Conservation (phyloP, 2,113 vertebrate genomes). For the Oceanites oceanicus region DNA sequence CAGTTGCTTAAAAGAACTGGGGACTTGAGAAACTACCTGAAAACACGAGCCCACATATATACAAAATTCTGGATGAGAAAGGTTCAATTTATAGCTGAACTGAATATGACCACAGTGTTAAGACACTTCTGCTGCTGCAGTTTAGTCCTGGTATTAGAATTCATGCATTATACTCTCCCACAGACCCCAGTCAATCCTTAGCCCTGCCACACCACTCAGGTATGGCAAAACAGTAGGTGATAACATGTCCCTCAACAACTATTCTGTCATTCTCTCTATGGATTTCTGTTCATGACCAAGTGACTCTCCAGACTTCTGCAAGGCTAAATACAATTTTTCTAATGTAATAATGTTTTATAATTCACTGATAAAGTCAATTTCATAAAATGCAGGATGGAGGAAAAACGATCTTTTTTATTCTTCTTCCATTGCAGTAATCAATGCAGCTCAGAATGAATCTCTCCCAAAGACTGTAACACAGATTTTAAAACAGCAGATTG, state of each 20-base stretch:
- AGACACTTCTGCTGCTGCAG: neutral
- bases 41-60: neutral
- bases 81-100: neutral
- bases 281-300: neutral
- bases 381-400: neutral
- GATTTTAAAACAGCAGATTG: slow-evolving; percentile 89
- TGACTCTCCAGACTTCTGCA: neutral
- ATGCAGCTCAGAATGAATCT: slow-evolving; percentile 81
- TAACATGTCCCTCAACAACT: neutral
- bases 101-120: neutral
- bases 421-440: slow-evolving; percentile 68
- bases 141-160: neutral
- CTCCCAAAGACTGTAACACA: slow-evolving; percentile 85
- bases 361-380: neutral
- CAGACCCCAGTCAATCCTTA: neutral
- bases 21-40: neutral
- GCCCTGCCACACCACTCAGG: neutral
- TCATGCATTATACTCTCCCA: neutral
- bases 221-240: neutral
- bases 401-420: neutral
- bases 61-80: neutral
- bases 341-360: neutral
- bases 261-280: neutral
- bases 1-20: neutral
- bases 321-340: neutral